Base-by-base conservation (phyloP, 2,797 vertebrate genomes). In the Otolemur crassicaudatus region DNA sequence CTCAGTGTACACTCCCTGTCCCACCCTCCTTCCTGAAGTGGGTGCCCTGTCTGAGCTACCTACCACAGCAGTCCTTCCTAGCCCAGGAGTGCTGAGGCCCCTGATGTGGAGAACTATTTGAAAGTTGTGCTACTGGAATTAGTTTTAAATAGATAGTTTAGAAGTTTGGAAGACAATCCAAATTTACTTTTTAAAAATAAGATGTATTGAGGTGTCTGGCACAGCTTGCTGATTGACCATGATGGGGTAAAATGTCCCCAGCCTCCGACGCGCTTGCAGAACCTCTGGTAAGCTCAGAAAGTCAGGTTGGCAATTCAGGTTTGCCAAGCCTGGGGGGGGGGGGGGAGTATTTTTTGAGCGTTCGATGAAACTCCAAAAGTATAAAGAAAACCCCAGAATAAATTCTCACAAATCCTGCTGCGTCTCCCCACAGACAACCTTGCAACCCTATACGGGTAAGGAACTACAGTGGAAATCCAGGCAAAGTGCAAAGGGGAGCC, bases 351-450 rank as follows among this genome's bases (percentile, higher is more conserved):
- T 77, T 69, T 90, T 37, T 77, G 34, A 89, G 22, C 12, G 23
- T 95, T 61, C 61, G 73, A 92, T 17, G 9, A 86, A 80, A 95
- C 86, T n/a, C 46, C n/a, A 49, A 49, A 89, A 61, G n/a, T 58
- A 80, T 82, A 77, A 83, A 86, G 65, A 69, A 75, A 77, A 40
- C 70, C 53, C 4, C 53, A 37, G 61, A 94, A 63, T 61, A 86
- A 61, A 94, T 80, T 86, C 37, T 76, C 90, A 84, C 1, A 80
- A 77, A n/a, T 67, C 1, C 0, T 14, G 37, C 43, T 88, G 29
- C 53, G 43, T 95, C 49, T 87, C n/a, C 53, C 25, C 37, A 84
- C 56, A 63, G 60, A 63, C 10, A 5, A 31, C 27, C 27, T 65
- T 29, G 60, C 13, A 7, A 1, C 12, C 37, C 69, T 63, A 46